Base-by-base conservation (phyloP, 2,888 invertebrate genomes). In the Erannis defoliaria region DNA sequence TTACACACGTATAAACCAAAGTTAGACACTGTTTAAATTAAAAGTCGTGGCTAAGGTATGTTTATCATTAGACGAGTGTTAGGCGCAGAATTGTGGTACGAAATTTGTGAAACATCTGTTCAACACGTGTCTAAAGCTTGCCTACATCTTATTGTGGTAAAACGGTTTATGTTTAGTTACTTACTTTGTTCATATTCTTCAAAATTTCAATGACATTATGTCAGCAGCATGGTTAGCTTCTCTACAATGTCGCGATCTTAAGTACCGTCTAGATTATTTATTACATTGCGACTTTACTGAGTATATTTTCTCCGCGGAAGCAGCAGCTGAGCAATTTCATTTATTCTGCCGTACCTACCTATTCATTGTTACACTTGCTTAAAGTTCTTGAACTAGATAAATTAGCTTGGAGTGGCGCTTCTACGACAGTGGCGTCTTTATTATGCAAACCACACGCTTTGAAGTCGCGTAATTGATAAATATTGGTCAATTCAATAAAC, bases 311-410 rank as follows among this genome's bases (percentile, higher is more conserved):
- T 73, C 59, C 26, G 56, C 71, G 69, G 71, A 67, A 73, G 64
- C 68, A 57, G 55, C 71, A 78, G 78, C 79, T 82, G 80, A 82
- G 77, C 72, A 78, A 81, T 81, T 82, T 80, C 76, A 82, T 81
- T 83, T 82, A 81, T 83, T 78, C 75, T 73, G 61, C 73, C 73
- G 74, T 72, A 69, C 70, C 69, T 74, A 75, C 71, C 78, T 74
- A 74, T 75, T 76, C 75, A 74, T 73, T 80, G 70, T 72, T 73
- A 72, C 67, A 74, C 72, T 77, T 78, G 74, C 68, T 74, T 71
- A 61, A 76, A 78, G 73, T 75, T 68, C 73, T 76, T 75, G 71
- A 75, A 80, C 73, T 76, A 76, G 74, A 80, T 74, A 75, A 77
- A 78, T 77, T 77, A 74, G 71, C 73, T 68, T 42, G 57, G 67